Conservation (phyloP, 2,113 vertebrate genomes). For the Mobula hypostoma region DNA sequence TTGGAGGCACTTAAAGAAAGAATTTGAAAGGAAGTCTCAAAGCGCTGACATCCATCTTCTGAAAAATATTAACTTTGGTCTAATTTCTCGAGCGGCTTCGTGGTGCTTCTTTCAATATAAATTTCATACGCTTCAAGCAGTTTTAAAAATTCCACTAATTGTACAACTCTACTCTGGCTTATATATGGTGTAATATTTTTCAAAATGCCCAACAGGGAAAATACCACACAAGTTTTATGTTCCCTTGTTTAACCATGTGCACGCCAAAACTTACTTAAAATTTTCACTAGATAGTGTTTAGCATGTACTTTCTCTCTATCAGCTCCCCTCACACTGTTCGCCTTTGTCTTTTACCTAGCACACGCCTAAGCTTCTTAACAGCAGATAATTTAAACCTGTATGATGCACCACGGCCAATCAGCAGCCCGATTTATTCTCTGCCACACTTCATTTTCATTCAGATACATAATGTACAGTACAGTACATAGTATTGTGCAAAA, state of each 20-base stretch:
- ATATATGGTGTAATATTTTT: no score
- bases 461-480: no score
- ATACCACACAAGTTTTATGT: neutral
- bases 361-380: no score
- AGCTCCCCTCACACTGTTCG: no score
- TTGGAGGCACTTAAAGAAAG: conserved; percentile 16
- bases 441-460: neutral
- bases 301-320: no score
- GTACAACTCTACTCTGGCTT: neutral
- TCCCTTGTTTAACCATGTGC: neutral
- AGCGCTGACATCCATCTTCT: neutral
- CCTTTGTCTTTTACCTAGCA: no score
- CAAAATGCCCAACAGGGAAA: neutral
- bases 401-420: neutral
- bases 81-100: neutral
- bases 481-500: no score
- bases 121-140: conserved; percentile 7
- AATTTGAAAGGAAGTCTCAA: neutral
- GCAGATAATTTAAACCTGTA: neutral
- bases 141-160: neutral
- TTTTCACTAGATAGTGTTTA: neutral
- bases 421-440: neutral
- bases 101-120: conserved; percentile 1
- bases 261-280: neutral
- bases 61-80: conserved; percentile 15